Evolutionary conservation across 2,797 vertebrate species (phyloP).

Genomic region (Zenarchopterus dispar): DNA sequence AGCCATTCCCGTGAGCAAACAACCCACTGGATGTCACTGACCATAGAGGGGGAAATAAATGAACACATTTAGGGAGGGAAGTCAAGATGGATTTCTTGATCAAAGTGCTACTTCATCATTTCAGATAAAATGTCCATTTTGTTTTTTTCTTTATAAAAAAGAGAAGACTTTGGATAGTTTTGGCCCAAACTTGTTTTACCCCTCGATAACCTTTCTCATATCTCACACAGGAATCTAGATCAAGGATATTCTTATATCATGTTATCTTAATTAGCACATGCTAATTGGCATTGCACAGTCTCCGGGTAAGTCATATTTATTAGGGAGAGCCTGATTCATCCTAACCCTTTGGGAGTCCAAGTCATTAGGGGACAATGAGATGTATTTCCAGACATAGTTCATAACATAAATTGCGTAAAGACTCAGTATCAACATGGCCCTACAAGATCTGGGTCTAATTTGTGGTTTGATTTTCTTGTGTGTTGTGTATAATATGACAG

Average conservation of each 20-base stretch:
- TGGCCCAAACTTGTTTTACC: slow-evolving; percentile 57
- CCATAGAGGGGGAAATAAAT: not conserved
- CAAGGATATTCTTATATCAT: slow-evolving; percentile 70
- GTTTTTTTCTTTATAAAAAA: slow-evolving; percentile 29
- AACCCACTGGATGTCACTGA: not conserved
- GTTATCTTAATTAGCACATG: slow-evolving; percentile 78
- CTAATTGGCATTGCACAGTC: slow-evolving; percentile 72
- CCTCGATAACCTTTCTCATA: slow-evolving; percentile 63
- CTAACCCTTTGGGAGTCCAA: slow-evolving; percentile 52
- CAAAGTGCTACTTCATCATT: not conserved
- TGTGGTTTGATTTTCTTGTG: slow-evolving; percentile 20
- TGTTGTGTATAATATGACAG: slow-evolving; percentile 17
- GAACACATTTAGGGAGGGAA: not conserved
- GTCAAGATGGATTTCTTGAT: too few species aligned
- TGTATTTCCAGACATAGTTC: slow-evolving; percentile 65
- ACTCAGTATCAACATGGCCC: slow-evolving; percentile 50
- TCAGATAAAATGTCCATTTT: slow-evolving; percentile 4
- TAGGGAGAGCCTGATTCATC: slow-evolving; percentile 66
- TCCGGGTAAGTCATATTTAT: slow-evolving; percentile 75
- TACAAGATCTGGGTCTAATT: slow-evolving; percentile 41
- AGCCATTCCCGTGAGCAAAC: not conserved
- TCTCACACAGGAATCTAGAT: slow-evolving; percentile 74
- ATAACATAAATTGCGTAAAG: slow-evolving; percentile 53
- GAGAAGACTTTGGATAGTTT: slow-evolving; percentile 24
- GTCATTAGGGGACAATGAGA: slow-evolving; percentile 62